phyloP scores from a whole-genome alignment of 2,113 vertebrate genomes.

The Danio rerio region GRCz12tu NC_133190.1:26252001-26252500 shows the following conservation, averaged over 20 bases:
- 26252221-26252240: not conserved
- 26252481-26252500: too few species aligned
- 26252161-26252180: not conserved
- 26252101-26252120: not conserved
- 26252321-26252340: too few species aligned
- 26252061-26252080: not conserved
- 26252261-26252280: not conserved
- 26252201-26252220: constrained; percentile 1
- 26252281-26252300: too few species aligned
- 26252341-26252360: too few species aligned
- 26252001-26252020: not conserved
- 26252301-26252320: too few species aligned
- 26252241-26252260: constrained; percentile 1
- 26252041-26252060: constrained; percentile 8
- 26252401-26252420: too few species aligned
- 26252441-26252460: too few species aligned
- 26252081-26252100: not conserved
- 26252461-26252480: too few species aligned
- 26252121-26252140: not conserved
- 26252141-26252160: not conserved
- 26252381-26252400: too few species aligned
- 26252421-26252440: too few species aligned
- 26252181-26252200: not conserved
- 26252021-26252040: not conserved
- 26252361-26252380: too few species aligned